phyloP scores from a whole-genome alignment of 2,888 invertebrate species.

The Diaperis boleti region DNA sequence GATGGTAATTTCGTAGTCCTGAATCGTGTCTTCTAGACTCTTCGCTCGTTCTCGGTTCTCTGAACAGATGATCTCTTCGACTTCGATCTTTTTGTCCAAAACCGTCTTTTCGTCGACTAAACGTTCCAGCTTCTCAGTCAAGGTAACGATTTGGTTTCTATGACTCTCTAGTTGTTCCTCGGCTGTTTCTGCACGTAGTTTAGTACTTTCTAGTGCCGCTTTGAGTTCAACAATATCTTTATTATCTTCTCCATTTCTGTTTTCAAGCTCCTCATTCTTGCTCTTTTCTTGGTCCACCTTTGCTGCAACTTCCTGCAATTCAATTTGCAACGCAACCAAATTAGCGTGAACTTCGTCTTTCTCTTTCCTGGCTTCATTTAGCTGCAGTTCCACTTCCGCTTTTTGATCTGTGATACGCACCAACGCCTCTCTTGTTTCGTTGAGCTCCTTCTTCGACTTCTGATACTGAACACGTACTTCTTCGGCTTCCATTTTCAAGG shows the following conservation, averaged over 20 bases:
- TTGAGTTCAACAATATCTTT: background rate
- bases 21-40: slow-evolving; percentile 31
- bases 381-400: background rate
- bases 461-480: slow-evolving; percentile 15
- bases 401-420: background rate
- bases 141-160: background rate
- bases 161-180: background rate
- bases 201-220: background rate
- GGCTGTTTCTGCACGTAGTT: background rate
- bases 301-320: slow-evolving; percentile 3
- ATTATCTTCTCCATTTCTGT: background rate
- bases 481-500: slow-evolving; percentile 20
- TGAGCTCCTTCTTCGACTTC: slow-evolving; percentile 6
- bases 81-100: slow-evolving; percentile 15
- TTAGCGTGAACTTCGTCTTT: background rate
- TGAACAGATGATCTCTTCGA: slow-evolving; percentile 35
- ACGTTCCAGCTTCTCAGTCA: slow-evolving; percentile 8
- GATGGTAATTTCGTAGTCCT: slow-evolving; percentile 37
- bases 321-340: background rate
- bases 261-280: background rate
- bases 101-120: background rate
- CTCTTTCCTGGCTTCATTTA: slow-evolving; percentile 5
- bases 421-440: slow-evolving; percentile 8
- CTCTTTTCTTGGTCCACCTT: background rate
- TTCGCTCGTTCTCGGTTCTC: slow-evolving; percentile 22